Evolutionary conservation across 2,888 invertebrate species (phyloP), one percentile per base, ranked within the genome.

Genomic region (Syritta pipiens): DNA sequence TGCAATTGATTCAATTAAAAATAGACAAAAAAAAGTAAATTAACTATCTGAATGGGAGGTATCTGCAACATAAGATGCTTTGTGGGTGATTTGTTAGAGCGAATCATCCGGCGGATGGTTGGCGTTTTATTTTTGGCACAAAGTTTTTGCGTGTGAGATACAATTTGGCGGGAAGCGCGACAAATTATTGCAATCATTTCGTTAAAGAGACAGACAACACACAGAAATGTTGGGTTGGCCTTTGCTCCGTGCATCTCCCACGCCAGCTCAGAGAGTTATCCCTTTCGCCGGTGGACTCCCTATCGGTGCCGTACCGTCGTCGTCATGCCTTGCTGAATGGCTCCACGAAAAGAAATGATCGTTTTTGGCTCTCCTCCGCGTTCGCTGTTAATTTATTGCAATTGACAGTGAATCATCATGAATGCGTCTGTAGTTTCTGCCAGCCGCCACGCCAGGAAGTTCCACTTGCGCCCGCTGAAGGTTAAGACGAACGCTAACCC

Each of bases 381-480:
- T 12, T 28, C n/a, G 17, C 51, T 46, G 53, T 22, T 69, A 69
- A 60, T 69, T 71, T 53, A 62, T 71, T 53, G 62, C 62, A 62
- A 71, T 53, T 62, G 62, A 10, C 40, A 14, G 53, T 71, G 62
- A 71, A 62, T 71, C 62, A 71, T 53, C 71, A 35, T 40, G 14
- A 35, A 26, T 14, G 62, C 19, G 53, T n/a, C n/a, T n/a, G 51
- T 46, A 44, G n/a, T 24, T 22, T 26, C 35, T 55, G 19, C 19
- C 46, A 20, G 19, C 26, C 37, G 10, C 71, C 62, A 26, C 62
- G 62, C 40, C 53, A 71, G 71, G 62, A 71, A 62, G 71, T 62
- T 46, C 35, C 55, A 62, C 51, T 71, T 71, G 62, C 71, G 62
- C 46, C 71, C 46, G 62, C 55, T 71, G 37, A 62, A 55, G 62